A percentile compares a stretch with the other conserved stretches of the same genome.
Conservation (phyloP, 2,113 vertebrate species). For the Clarias macrocephalus region DNA sequence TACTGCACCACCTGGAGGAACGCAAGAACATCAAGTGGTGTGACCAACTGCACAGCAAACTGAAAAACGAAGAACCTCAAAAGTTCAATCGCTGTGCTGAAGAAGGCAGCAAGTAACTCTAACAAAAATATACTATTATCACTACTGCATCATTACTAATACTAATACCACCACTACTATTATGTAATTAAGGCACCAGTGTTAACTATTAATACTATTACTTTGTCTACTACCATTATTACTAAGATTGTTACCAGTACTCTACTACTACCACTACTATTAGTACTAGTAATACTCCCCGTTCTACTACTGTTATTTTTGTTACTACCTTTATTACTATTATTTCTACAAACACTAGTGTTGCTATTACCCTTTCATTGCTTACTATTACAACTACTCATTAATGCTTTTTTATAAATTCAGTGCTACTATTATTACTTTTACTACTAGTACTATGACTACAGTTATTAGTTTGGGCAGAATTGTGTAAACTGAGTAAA, state of each 20-base stretch:
- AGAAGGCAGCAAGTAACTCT: neutral
- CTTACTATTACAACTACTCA: neutral
- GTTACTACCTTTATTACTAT: neutral
- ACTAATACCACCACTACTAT: neutral
- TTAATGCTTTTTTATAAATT: neutral
- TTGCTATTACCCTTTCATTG: neutral
- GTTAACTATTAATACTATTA: neutral
- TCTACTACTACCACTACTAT: neutral
- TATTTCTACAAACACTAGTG: neutral
- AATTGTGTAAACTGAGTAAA: neutral
- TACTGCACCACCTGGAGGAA: conserved; percentile 82
- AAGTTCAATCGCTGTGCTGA: neutral
- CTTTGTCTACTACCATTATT: neutral
- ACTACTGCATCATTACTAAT: neutral
- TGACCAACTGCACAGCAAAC: neutral
- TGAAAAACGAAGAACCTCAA: neutral
- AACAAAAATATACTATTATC: neutral
- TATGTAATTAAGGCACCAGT: neutral
- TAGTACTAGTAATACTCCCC: neutral
- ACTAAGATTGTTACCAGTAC: neutral
- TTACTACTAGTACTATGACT: neutral
- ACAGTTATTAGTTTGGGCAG: neutral
- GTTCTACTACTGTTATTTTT: neutral
- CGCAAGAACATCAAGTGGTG: neutral
- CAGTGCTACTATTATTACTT: neutral